Conservation (phyloP, 2,888 invertebrate genomes). For the Amphipyra tragopoginis region DNA sequence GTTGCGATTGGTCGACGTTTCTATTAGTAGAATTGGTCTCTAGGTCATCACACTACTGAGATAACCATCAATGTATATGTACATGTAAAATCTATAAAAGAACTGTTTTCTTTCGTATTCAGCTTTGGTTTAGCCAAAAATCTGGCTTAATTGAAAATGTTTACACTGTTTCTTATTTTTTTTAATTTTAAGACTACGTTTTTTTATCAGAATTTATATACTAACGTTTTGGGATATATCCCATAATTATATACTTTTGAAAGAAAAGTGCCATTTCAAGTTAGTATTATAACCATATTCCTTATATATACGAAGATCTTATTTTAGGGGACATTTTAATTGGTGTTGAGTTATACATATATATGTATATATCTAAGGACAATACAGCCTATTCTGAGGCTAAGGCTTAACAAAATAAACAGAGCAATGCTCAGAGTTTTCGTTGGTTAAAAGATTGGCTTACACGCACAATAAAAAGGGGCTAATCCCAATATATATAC, state of each 20-base stretch:
- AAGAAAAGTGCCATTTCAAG: constrained; percentile 23
- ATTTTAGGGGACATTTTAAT: constrained; percentile 47
- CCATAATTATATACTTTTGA: constrained; percentile 21
- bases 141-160: constrained; percentile 2
- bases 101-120: neutral
- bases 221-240: constrained; percentile 38
- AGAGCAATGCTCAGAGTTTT: constrained; percentile 16
- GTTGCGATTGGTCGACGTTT: no score
- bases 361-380: constrained; percentile 39
- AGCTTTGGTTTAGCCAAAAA: neutral
- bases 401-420: neutral
- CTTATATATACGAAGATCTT: constrained; percentile 26
- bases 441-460: neutral
- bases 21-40: no score
- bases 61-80: constrained; percentile 13
- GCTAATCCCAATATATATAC: constrained; percentile 7
- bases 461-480: neutral
- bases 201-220: constrained; percentile 26
- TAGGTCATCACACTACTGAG: neutral
- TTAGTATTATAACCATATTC: constrained; percentile 16
- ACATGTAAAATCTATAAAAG: constrained; percentile 4
- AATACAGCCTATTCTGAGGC: constrained; percentile 7
- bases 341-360: constrained; percentile 44
- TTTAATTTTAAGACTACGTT: constrained; percentile 10
- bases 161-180: constrained; percentile 2